Percentiles rank a stretch among this genome's conserved stretches.
Evolutionary conservation across 1,140 invertebrate genomes (phyloP).

Genomic region (Anoplophora glabripennis): DNA sequence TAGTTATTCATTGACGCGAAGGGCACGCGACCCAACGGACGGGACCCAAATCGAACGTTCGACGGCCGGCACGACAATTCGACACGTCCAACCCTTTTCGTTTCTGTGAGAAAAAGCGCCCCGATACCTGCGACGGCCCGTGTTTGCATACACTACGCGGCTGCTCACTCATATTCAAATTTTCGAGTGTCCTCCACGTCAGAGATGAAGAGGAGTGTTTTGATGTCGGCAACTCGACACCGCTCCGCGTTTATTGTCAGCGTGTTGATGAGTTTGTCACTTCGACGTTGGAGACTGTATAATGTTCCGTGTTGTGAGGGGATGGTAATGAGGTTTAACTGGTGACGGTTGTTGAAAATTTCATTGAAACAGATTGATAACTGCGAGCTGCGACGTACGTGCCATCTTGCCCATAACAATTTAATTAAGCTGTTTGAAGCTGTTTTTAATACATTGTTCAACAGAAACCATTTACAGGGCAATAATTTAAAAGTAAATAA

Average conservation of each 20-base stretch:
- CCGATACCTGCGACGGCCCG: constrained; percentile 2
- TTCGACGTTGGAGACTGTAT: neutral
- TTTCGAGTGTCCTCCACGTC: constrained; percentile 25
- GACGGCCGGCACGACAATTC: constrained; percentile 19
- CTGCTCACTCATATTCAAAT: constrained; percentile 23
- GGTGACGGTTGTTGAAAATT: neutral
- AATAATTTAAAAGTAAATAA: no score
- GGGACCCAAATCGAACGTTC: neutral
- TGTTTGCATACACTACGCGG: constrained; percentile 21
- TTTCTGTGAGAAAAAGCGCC: constrained; percentile 22
- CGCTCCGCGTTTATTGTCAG: neutral
- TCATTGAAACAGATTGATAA: no score
- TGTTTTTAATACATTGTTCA: no score
- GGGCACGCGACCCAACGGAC: constrained; percentile 14
- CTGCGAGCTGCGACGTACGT: no score
- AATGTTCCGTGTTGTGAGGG: neutral
- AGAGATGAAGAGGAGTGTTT: constrained; percentile 7
- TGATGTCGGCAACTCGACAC: constrained; percentile 9
- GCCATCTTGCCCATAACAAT: no score
- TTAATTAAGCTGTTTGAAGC: no score
- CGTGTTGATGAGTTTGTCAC: constrained; percentile 1
- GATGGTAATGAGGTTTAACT: neutral
- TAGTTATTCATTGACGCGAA: constrained; percentile 21
- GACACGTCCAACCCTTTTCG: constrained; percentile 32
- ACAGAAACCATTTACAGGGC: no score